phyloP scores from a whole-genome alignment of 2,797 vertebrate genomes.

The Fundulus diaphanus region DNA sequence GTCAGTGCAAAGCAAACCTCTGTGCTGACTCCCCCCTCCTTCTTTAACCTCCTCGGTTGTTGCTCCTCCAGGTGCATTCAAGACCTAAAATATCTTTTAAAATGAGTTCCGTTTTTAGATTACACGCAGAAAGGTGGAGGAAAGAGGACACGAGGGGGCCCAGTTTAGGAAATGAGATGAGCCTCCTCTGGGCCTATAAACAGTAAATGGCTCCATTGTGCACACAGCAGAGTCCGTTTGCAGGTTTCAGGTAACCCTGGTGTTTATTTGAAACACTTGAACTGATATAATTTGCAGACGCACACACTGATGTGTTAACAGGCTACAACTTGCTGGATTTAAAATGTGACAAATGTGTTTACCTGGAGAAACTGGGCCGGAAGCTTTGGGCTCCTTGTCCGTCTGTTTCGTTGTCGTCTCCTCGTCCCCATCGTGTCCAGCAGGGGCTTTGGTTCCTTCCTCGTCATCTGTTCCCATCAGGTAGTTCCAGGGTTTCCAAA shows the following conservation, averaged over 20 bases:
- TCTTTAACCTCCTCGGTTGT: background rate
- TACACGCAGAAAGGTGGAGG: background rate
- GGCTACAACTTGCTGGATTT: background rate
- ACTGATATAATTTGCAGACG: background rate
- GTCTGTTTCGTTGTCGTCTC: slow-evolving; percentile 21
- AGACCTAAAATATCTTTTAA: background rate
- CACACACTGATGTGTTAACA: background rate
- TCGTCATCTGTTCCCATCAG: slow-evolving; percentile 62
- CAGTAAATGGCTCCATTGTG: background rate
- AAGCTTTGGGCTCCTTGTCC: slow-evolving; percentile 10
- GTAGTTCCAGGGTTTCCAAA: slow-evolving; percentile 84
- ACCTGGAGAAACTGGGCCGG: slow-evolving; percentile 49
- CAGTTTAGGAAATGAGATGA: slow-evolving; percentile 1
- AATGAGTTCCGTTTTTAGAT: slow-evolving; percentile 5
- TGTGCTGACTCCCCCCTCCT: background rate
- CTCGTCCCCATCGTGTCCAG: slow-evolving; percentile 13
- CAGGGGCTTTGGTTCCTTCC: slow-evolving; percentile 38
- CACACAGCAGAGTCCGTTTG: background rate
- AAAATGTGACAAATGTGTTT: slow-evolving; percentile 1
- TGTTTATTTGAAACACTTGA: background rate
- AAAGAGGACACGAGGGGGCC: background rate
- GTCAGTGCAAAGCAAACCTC: background rate
- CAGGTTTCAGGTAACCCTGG: background rate
- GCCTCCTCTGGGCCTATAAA: background rate
- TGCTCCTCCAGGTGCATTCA: background rate